These are phyloP conservation scores for Germaria angustata DNA, from an alignment of 2,888 invertebrate genomes.

Conservation along the genomic window DNA sequence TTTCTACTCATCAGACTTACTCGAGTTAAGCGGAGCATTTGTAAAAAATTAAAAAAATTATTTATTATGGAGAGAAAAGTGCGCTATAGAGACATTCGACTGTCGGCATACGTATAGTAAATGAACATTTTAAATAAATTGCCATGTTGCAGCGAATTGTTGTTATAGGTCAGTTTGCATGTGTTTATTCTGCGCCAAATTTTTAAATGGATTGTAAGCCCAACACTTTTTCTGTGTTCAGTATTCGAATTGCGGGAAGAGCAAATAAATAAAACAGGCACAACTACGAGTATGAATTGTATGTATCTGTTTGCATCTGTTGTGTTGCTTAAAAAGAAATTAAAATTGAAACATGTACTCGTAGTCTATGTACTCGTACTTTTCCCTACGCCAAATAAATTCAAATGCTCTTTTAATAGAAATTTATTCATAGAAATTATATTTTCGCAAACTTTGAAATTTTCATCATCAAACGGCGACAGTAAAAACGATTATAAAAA, in stretches of 20 bases:
- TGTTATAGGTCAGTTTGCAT: constrained; percentile 8
- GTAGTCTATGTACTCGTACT: background rate
- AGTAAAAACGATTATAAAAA: constrained; percentile 5
- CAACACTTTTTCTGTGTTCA: background rate
- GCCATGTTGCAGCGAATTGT: background rate
- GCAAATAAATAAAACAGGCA: background rate
- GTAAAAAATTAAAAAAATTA: too few species aligned
- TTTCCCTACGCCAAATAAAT: constrained; percentile 25
- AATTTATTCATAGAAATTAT: constrained; percentile 59
- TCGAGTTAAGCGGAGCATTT: too few species aligned
- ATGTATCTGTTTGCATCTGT: background rate
- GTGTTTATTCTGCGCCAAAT: constrained; percentile 13
- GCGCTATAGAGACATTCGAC: too few species aligned
- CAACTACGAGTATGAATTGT: background rate
- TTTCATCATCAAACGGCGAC: constrained; percentile 2
- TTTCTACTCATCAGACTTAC: too few species aligned
- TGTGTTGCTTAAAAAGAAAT: background rate
- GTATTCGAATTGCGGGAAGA: background rate
- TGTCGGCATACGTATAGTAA: too few species aligned
- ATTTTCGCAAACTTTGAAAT: constrained; percentile 30
- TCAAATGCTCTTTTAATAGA: constrained; percentile 34
- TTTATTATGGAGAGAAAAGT: too few species aligned
- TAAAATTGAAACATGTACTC: background rate
- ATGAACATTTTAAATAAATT: background rate
- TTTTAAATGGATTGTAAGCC: background rate